These are phyloP conservation scores for Hydrolagus affinis DNA, from an alignment of 2,113 vertebrate genomes.

Conservation along the genomic window DNA sequence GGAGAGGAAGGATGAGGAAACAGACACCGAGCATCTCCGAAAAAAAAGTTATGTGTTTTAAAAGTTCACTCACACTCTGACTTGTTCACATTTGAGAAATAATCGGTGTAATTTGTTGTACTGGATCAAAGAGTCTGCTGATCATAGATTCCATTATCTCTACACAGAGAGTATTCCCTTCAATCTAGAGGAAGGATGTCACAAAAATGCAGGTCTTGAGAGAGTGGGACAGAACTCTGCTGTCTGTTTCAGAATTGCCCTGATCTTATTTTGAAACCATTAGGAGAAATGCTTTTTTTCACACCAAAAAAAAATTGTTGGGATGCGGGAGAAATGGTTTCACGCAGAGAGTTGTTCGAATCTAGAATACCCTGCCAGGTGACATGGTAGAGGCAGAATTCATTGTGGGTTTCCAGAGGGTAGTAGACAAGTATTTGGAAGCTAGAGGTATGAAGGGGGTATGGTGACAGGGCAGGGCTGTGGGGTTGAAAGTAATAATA, in stretches of 20 bases:
- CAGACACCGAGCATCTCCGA: not conserved
- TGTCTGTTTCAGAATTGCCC: not conserved
- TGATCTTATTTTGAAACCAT: not conserved
- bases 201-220: not conserved
- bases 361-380: no score
- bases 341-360: no score
- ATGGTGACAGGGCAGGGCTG: no score
- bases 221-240: not conserved
- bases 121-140: not conserved
- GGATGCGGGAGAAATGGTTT: no score
- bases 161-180: not conserved
- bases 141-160: constrained; percentile 14
- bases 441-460: no score
- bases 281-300: no score
- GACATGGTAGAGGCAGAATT: no score
- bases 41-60: not conserved
- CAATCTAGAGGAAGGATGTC: not conserved
- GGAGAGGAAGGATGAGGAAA: constrained; percentile 4
- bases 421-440: no score
- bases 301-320: no score
- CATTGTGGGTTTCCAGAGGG: no score
- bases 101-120: not conserved
- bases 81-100: no score
- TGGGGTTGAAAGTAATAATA: no score
- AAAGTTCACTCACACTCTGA: not conserved